phyloP scores from a whole-genome alignment of 2,797 vertebrate genomes.

The Micropoecilia bifurca region DNA sequence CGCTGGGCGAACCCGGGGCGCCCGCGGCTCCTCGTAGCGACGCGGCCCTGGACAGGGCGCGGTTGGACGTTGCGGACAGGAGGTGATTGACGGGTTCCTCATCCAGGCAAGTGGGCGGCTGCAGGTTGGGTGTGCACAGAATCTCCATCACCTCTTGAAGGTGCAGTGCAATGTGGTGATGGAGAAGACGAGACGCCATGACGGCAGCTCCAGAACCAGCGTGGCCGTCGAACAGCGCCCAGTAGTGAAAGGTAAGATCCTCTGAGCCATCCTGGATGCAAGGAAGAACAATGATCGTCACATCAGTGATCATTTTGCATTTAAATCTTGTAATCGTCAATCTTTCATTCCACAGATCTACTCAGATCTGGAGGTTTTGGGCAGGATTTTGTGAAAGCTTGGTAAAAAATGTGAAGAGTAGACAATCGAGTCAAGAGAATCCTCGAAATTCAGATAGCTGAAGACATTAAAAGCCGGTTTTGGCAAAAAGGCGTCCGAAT shows the following conservation, averaged over 20 bases:
- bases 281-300: background rate
- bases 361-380: background rate
- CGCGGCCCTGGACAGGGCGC: slow-evolving; percentile 89
- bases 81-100: slow-evolving; percentile 86
- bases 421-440: background rate
- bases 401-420: background rate
- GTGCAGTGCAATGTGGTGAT: slow-evolving; percentile 91
- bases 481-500: background rate
- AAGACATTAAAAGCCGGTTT: background rate
- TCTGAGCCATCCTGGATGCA: slow-evolving; percentile 80
- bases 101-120: slow-evolving; percentile 90
- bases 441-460: background rate
- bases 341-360: background rate
- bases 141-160: slow-evolving; percentile 93
- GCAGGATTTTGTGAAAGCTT: background rate
- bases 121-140: slow-evolving; percentile 83
- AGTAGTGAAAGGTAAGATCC: slow-evolving; percentile 91
- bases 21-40: slow-evolving; percentile 90
- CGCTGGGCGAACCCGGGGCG: slow-evolving; percentile 88
- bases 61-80: slow-evolving; percentile 75
- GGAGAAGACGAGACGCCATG: slow-evolving; percentile 90
- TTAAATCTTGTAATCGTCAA: background rate
- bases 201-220: slow-evolving; percentile 93
- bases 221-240: slow-evolving; percentile 96
- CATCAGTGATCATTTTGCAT: background rate